These are phyloP conservation scores for Butorides virescens DNA, from an alignment of 2,113 vertebrate species.

Conservation along the genomic window DNA sequence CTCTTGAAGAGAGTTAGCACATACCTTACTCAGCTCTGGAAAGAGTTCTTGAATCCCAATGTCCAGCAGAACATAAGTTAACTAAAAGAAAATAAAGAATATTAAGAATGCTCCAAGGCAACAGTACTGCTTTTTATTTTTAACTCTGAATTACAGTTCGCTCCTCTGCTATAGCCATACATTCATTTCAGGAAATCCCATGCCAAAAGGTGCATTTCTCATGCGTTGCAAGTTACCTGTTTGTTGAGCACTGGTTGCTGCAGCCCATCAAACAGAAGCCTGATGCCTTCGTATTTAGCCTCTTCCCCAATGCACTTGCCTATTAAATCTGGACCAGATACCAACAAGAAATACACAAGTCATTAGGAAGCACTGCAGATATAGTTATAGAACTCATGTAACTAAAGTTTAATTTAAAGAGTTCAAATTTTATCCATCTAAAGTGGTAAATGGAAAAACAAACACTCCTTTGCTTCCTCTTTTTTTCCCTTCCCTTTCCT, in stretches of 20 bases:
- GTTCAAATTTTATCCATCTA: background rate
- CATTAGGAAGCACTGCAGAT: background rate
- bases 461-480: background rate
- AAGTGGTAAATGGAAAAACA: background rate
- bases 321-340: constrained; percentile 80
- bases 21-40: constrained; percentile 89
- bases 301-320: constrained; percentile 90
- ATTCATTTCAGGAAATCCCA: background rate
- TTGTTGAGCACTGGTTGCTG: constrained; percentile 98
- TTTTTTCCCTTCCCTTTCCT: background rate
- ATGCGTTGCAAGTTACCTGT: constrained; percentile 75
- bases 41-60: constrained; percentile 92
- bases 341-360: background rate
- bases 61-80: constrained; percentile 92
- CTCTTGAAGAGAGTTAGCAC: background rate
- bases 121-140: background rate
- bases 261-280: constrained; percentile 87
- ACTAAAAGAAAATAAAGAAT: constrained; percentile 69
- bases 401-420: background rate
- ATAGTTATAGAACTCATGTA: background rate
- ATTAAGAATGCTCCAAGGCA: background rate
- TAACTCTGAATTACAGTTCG: background rate
- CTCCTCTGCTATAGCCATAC: background rate
- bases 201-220: background rate
- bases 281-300: constrained; percentile 85